Percentiles rank a stretch among this genome's conserved stretches.
These are phyloP conservation scores for Nannoperca australis DNA, from an alignment of 2,797 vertebrate genomes.

Conservation along the genomic window DNA sequence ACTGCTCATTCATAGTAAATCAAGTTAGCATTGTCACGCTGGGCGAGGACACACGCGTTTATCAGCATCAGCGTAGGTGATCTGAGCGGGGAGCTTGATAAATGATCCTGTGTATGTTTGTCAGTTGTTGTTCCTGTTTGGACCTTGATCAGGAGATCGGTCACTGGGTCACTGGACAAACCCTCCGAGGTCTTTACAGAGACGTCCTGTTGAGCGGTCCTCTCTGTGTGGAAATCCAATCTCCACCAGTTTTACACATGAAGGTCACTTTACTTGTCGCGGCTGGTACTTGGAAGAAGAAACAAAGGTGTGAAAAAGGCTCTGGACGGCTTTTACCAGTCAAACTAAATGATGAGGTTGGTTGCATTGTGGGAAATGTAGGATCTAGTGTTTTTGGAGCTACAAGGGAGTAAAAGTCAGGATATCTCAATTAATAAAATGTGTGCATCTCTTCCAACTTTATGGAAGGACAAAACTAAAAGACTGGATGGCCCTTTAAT, in stretches of 20 bases:
- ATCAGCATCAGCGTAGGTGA: conserved; percentile 41
- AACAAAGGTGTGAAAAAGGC: not conserved
- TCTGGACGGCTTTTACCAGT: not conserved
- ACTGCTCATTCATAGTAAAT: conserved; percentile 1
- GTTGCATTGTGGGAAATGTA: not conserved
- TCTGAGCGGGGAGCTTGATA: conserved; percentile 42
- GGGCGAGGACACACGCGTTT: conserved; percentile 22
- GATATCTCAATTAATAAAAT: not conserved
- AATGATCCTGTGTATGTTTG: too few relatives aligned
- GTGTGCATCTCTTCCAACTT: not conserved
- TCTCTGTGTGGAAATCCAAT: conserved; percentile 29
- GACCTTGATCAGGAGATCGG: conserved; percentile 38
- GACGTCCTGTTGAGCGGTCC: conserved; percentile 36
- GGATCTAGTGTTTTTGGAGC: not conserved
- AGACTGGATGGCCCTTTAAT: not conserved
- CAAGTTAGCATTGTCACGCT: conserved; percentile 12
- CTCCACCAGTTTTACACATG: not conserved
- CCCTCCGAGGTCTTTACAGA: conserved; percentile 25
- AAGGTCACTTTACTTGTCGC: not conserved
- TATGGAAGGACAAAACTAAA: not conserved
- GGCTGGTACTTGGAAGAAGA: not conserved
- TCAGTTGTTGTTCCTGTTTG: too few relatives aligned
- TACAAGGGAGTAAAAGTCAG: not conserved
- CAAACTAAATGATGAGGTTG: not conserved
- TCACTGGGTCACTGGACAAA: conserved; percentile 46